A percentile compares a stretch with the other conserved stretches of the same genome.
phyloP scores from a whole-genome alignment of 1,140 invertebrate species.

The Ruditapes philippinarum region DNA sequence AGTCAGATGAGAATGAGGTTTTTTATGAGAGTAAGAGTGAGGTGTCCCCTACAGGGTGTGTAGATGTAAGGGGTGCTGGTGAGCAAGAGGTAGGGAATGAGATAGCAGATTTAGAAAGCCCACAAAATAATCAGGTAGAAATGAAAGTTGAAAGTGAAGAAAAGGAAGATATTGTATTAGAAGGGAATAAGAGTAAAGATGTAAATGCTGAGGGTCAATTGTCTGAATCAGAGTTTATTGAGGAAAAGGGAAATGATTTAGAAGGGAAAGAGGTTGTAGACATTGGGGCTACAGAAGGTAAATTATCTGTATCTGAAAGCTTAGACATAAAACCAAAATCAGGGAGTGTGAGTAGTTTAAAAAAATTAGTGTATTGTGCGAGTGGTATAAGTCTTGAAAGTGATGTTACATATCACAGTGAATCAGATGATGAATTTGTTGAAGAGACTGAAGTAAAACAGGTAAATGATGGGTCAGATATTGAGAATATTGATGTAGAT shows the following conservation, averaged over 20 bases:
- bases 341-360: not conserved
- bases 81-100: not conserved
- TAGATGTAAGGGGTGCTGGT: not conserved
- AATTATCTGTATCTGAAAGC: no score
- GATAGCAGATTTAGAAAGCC: not conserved
- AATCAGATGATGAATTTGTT: slow-evolving; percentile 5
- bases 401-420: slow-evolving; percentile 65
- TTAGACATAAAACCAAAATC: not conserved
- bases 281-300: no score
- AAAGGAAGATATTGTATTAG: not conserved
- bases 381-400: slow-evolving; percentile 50
- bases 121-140: not conserved
- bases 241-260: no score
- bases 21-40: slow-evolving; percentile 51
- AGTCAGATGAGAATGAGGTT: slow-evolving; percentile 3
- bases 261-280: no score
- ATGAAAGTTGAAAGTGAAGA: not conserved
- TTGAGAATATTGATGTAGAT: not conserved
- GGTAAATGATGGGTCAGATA: not conserved
- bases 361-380: not conserved
- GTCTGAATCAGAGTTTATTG: not conserved
- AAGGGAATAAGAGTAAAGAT: not conserved
- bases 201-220: not conserved
- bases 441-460: not conserved
- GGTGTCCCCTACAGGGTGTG: not conserved